Evolutionary conservation across 2,113 vertebrate genomes (phyloP), one percentile per base, ranked within the genome.

Genomic region (Hemicordylus capensis): DNA sequence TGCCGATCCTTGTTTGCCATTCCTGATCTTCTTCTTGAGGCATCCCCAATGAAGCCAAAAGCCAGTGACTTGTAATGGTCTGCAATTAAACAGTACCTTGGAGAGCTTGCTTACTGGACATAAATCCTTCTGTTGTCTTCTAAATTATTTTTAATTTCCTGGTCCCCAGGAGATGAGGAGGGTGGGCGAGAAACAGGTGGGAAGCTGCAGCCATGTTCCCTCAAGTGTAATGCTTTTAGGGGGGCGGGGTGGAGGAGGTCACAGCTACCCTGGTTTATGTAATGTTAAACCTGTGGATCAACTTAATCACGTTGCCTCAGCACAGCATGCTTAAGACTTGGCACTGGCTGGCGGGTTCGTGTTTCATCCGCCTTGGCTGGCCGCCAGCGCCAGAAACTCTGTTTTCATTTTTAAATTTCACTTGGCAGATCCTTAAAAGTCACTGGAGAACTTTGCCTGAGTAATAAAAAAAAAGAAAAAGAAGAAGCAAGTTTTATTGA

Each of bases 371-470:
- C 75, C 93, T 95, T 96, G 95, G 96, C 93, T 80, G 82, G 46
- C 83, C 75, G 96, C 96, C 96, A 96, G 85, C 54, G 44, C 76
- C 87, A 92, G 93, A 95, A 89, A 94, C 81, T 96, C 89, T 94
- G 92, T 96, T 97, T 96, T 96, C 93, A 94, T 95, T 96, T 96
- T 91, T 91, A 92, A 95, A 96, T 96, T 96, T 96, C 86, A 93
- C 94, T 96, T 97, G 96, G 95, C 94, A 97, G 87, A 91, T 94
- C 90, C 93, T 96, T 96, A 95, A 95, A 96, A 95, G 95, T 96
- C 94, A 96, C 93, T 86, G 87, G 94, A 96, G 95, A 96, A 96
- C 94, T 96, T 96, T 93, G 95, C 90, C 90, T 95, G 93, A 91
- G 90, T 95, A 96, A 96, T 96, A 96, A 96, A 97, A 77, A 39